Evolutionary conservation across 2,888 invertebrate species (phyloP).

Genomic region (Drosophila dives): DNA sequence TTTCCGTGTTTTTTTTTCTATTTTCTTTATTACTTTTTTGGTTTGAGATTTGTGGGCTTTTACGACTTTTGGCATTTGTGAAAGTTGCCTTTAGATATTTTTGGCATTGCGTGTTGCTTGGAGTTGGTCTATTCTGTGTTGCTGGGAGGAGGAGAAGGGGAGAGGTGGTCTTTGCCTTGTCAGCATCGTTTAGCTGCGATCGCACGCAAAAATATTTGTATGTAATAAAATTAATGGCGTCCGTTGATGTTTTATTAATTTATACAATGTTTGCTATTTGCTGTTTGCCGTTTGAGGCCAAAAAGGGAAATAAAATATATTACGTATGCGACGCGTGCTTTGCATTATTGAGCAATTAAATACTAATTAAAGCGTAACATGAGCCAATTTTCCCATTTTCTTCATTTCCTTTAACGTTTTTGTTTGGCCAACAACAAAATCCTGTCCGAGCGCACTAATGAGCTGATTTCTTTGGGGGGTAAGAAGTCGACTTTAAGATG

Average conservation of each 20-base stretch:
- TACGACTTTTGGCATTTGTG: conserved; percentile 74
- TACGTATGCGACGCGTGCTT: conserved; percentile 69
- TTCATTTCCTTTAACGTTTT: conserved; percentile 15
- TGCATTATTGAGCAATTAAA: conserved; percentile 78
- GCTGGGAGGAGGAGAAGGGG: background rate
- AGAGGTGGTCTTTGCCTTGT: conserved; percentile 35
- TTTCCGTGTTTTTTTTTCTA: conserved; percentile 24
- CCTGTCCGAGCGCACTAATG: conserved; percentile 27
- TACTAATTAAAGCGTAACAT: conserved; percentile 77
- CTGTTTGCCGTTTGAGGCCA: conserved; percentile 1
- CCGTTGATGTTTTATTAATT: conserved; percentile 79
- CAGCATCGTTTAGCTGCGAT: conserved; percentile 59
- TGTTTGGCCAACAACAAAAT: conserved; percentile 1
- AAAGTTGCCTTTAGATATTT: conserved; percentile 25
- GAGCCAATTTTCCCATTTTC: conserved; percentile 59
- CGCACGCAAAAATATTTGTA: conserved; percentile 76
- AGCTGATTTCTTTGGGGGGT: conserved; percentile 11
- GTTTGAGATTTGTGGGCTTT: conserved; percentile 74
- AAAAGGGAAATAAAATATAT: conserved; percentile 61
- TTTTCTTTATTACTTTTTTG: conserved; percentile 49
- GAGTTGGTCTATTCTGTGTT: conserved; percentile 5
- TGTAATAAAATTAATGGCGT: conserved; percentile 76
- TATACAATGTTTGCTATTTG: conserved; percentile 52
- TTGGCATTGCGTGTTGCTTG: conserved; percentile 45
- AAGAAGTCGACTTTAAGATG: conserved; percentile 26